Conservation (phyloP, 2,113 vertebrate genomes). For the Nothoprocta perdicaria region DNA sequence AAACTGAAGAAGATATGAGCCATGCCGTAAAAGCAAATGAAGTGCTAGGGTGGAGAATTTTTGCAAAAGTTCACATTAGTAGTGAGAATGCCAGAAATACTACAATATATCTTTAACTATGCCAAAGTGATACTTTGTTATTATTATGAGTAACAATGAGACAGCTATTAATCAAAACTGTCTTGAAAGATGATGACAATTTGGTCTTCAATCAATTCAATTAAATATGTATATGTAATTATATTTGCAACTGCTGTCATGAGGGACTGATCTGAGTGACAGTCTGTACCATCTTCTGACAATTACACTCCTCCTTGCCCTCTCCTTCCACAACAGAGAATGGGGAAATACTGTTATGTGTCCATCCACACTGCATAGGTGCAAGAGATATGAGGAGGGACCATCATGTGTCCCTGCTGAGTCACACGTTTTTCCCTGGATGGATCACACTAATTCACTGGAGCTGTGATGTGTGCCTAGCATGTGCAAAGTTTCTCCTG, state of each 20-base stretch:
- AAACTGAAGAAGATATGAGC: background rate
- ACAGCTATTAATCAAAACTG: background rate
- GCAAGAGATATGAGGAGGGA: background rate
- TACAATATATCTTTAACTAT: background rate
- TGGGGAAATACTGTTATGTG: background rate
- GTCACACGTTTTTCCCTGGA: background rate
- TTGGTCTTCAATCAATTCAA: background rate
- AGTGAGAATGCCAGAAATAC: background rate
- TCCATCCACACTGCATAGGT: background rate
- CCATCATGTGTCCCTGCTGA: background rate
- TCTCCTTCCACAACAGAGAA: background rate
- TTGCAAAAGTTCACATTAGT: background rate
- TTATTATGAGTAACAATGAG: background rate
- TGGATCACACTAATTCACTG: fast-evolving
- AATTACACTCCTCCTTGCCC: background rate
- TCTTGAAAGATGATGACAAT: background rate
- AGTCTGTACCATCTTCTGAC: background rate
- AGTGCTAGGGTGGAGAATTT: background rate
- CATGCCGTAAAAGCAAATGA: background rate
- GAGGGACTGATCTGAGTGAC: background rate
- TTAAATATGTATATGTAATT: background rate
- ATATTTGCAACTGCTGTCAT: background rate
- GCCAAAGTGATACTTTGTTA: background rate
- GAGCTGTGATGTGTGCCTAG: background rate
- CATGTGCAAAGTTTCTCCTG: background rate